Evolutionary conservation across 2,113 vertebrate species (phyloP), one percentile per base, ranked within the genome.

Genomic region (Galeopterus variegatus): DNA sequence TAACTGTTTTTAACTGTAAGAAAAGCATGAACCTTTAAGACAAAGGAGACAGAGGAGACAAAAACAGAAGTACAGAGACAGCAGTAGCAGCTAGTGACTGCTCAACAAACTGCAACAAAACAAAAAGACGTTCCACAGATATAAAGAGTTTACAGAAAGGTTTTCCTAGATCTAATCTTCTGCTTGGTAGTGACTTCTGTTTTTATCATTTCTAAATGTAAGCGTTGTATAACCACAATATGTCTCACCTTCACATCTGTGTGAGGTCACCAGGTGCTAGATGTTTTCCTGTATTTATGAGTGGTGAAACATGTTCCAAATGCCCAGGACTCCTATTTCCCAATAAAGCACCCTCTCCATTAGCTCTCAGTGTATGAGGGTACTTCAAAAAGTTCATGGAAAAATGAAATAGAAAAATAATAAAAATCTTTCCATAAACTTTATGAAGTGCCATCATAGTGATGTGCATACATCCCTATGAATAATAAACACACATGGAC

Each of bases 201-300:
- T 62, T 41, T 31, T 41, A 2, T 45, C 60, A 87, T 96, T 88
- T 94, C 95, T 73, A 73, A 36, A 56, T 28, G 50, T 82, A 26
- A 50, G 23, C 26, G 13, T 4, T 56, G 70, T 45, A 52, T 88
- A 33, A 80, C 64, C 18, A 8, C 31, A 88, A 33, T 2, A 21
- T 45, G 19, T 62, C 26, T 91, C 62, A 81, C 54, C n/a, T 92
- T 76, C 56, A 80, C 26, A 58, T 54, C 21, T 75, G 10, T 41
- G 2, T 50, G 45, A 62, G 11, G 58, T 80, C 81, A 88, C 6
- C 58, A 18, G 10, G 15, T 33, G 0, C 36, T 58, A 33, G 9
- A 36, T 69, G 33, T 28, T 58, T 86, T 70, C 17, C n/a, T 88
- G 45, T 79, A 17, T 73, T 50, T 58, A 54, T 52, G 93, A 89